Conservation (phyloP, 2,888 invertebrate genomes). For the Scaptomyza tumidula region DNA sequence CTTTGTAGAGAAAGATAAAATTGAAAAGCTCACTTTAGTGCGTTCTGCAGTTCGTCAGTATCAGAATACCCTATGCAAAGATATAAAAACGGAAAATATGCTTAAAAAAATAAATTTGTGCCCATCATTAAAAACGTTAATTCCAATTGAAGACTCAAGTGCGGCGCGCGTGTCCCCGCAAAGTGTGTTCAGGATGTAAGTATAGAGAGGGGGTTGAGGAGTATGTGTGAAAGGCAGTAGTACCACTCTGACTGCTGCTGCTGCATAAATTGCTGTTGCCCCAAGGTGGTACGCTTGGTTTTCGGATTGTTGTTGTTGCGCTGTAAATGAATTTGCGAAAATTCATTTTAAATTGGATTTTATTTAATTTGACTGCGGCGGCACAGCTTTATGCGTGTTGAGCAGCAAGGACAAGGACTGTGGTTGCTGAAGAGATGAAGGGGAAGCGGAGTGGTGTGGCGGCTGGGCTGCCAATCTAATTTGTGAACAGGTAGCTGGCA, state of each 20-base stretch:
- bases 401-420: conserved; percentile 1
- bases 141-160: conserved; percentile 75
- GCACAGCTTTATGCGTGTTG: conserved; percentile 51
- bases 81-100: neutral
- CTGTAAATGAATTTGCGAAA: conserved; percentile 76
- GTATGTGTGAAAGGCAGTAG: neutral
- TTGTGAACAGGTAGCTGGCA: conserved; percentile 42
- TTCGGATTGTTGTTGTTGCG: conserved; percentile 39
- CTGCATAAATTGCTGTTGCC: conserved; percentile 66
- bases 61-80: neutral
- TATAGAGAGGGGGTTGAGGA: neutral
- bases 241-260: conserved; percentile 14
- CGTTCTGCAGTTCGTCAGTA: no score
- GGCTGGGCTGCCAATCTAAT: conserved; percentile 55
- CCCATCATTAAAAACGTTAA: conserved; percentile 82
- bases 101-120: conserved; percentile 44
- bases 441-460: conserved; percentile 4
- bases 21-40: no score
- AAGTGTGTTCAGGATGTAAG: neutral
- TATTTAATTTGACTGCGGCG: conserved; percentile 74
- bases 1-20: no score
- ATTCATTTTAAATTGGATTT: conserved; percentile 81
- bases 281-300: conserved; percentile 32
- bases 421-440: neutral
- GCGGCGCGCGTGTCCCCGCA: conserved; percentile 31